These are phyloP conservation scores for Labrus mixtus DNA, from an alignment of 2,113 vertebrate species.

Conservation along the genomic window DNA sequence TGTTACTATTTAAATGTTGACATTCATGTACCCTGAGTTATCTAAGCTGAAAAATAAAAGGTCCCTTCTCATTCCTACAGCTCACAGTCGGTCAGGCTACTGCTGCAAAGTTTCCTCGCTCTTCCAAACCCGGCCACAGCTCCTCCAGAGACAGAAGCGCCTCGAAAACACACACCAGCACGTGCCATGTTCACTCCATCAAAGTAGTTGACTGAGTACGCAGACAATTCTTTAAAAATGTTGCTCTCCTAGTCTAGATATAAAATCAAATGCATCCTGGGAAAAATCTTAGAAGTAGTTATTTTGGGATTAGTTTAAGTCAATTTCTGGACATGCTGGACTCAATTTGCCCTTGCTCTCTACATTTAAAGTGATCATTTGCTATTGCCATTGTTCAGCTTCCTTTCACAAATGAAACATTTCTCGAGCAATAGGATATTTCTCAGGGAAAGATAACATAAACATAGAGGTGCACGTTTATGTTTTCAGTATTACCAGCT, in stretches of 20 bases:
- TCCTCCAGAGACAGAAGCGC: conserved; percentile 76
- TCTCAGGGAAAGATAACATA: conserved; percentile 1
- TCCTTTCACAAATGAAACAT: background rate
- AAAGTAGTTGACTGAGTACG: conserved; percentile 91
- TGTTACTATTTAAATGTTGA: background rate
- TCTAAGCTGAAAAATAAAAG: background rate
- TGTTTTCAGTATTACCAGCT: conserved; percentile 17
- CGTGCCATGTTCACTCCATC: conserved; percentile 87
- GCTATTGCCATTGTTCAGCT: background rate
- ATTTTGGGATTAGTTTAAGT: background rate
- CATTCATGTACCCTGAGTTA: background rate
- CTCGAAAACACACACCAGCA: conserved; percentile 77
- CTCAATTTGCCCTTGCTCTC: background rate
- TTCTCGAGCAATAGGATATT: conserved; percentile 10
- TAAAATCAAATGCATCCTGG: conserved; percentile 3
- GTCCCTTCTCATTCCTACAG: conserved; percentile 71
- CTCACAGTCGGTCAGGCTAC: conserved; percentile 91
- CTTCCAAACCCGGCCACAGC: conserved; percentile 80
- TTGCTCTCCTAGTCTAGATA: background rate
- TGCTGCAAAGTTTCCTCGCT: conserved; percentile 91
- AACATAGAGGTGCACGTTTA: background rate
- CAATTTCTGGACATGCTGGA: background rate
- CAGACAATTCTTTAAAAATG: background rate
- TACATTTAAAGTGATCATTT: conserved; percentile 4
- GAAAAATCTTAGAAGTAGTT: background rate